Base-by-base conservation (phyloP, 2,113 vertebrate genomes). In the Diadophis punctatus region DNA sequence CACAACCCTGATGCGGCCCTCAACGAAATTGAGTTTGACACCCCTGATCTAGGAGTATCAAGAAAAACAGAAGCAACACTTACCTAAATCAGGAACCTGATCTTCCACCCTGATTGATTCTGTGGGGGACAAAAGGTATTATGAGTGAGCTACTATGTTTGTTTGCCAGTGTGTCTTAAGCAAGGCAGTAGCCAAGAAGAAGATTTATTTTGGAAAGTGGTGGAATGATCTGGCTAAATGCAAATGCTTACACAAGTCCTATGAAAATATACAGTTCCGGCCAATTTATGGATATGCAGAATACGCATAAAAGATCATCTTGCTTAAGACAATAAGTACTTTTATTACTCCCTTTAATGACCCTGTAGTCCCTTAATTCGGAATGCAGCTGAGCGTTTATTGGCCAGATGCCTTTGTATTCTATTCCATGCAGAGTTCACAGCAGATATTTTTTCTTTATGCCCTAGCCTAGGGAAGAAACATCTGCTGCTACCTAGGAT, bases 81-180 rank as follows among this genome's bases (percentile, higher is more conserved):
- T 87, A 97, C 97, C 95, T 95, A 92, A 27, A 48, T 63, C 87
- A 92, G 93, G 12, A 20, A 55, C 43, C 89, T 87, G 90, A 2
- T 84, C 89, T 92, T 95, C 94, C 87, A 95, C 87, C 53, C 94
- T 95, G 25, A 94, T 94, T 92, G 94, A 52, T 43, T 93, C 96
- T 95, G 55, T 91, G 88, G 46, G 49, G 93, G 93, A 68, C 60
- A 94, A 91, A 91, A 51, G 18, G 39, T 6, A 52, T n/a, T 52
- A 52, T 10, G 23, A 87, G 86, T 39, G 14, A 39, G 16, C 7
- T 39, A 10, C 2, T 80, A 10, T 8, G 10, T 34, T 52, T 14
- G 52, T 12, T 30, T 56, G 27, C 10, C n/a, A 6, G 3, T 7
- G 52, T 52, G 10, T 27, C 49, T 52, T 52, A 34, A 87, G 16